phyloP scores from a whole-genome alignment of 2,797 vertebrate genomes.

The Scolopax rusticola region DNA sequence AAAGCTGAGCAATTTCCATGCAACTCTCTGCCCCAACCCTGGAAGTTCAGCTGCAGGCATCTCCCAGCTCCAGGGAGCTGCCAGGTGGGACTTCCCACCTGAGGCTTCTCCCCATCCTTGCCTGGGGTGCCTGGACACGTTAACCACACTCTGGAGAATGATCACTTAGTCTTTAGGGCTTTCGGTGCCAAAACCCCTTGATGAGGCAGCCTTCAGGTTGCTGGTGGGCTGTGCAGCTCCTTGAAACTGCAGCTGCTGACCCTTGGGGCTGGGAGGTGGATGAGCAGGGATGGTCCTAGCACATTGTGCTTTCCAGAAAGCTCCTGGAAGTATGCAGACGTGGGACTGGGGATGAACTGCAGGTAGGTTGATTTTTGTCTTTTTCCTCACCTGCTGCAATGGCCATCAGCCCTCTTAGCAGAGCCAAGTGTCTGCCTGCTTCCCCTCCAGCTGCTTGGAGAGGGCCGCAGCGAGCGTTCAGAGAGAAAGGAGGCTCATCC shows the following conservation, averaged over 20 bases:
- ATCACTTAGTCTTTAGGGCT: too few species aligned
- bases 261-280: background rate
- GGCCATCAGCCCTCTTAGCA: background rate
- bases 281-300: background rate
- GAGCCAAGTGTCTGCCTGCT: background rate
- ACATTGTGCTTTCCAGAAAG: background rate
- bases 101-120: background rate
- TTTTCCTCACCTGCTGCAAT: background rate
- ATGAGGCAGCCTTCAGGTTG: background rate
- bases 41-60: background rate
- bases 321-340: background rate
- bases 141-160: background rate
- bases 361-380: background rate
- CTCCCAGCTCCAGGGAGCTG: background rate
- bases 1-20: background rate
- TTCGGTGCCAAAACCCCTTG: background rate
- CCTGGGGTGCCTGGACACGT: background rate
- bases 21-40: background rate
- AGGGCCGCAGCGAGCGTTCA: background rate
- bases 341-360: background rate
- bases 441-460: constrained; percentile 7
- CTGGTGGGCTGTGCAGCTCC: background rate
- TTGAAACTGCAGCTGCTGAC: background rate
- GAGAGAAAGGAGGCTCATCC: background rate
- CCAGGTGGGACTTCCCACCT: background rate